Evolutionary conservation across 2,888 invertebrate genomes (phyloP), one percentile per base, ranked within the genome.

Genomic region (Mythimna vitellina): DNA sequence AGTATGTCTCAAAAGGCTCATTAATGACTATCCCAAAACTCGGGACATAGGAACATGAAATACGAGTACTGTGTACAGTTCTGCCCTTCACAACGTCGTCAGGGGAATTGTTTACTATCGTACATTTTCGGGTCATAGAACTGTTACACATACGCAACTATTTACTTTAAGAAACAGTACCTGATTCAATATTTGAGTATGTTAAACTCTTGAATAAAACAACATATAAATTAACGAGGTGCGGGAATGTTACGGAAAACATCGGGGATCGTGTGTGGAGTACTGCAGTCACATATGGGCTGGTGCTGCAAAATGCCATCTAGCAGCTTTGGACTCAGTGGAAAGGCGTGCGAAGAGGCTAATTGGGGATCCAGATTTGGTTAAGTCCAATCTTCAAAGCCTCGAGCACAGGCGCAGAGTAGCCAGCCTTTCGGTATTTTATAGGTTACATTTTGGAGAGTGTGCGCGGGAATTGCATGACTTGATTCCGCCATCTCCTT

Each of bases 21-120:
- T 78, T 80, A 85, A 77, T 70, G 83, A 78, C 83, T 76, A 58
- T 76, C 83, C 83, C 86, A 72, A 83, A 85, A 83, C 83, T 85
- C 80, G 62, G 68, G 32, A 73, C 80, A 66, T 80, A 69, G 77
- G 60, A 85, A 82, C 83, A 85, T 83, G 77, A 82, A 84, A 77
- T 76, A 85, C 80, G 83, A 77, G 70, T 53, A 71, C 60, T 79
- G 64, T 75, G 46, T 79, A 67, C 71, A 73, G 69, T 77, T 80
- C 61, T 75, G 66, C 73, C 73, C 76, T 78, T 81, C 69, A 71
- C 67, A 63, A 63, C 70, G 65, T 35, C 73, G 64, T 57, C 77
- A 22, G 60, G 85, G 80, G 73, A 77, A 78, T 84, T 66, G 76
- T 73, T 76, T 79, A 68, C 64, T 64, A 20, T 20, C 46, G 35